Evolutionary conservation across 2,888 invertebrate species (phyloP).

Genomic region (Deroplatys truncata): DNA sequence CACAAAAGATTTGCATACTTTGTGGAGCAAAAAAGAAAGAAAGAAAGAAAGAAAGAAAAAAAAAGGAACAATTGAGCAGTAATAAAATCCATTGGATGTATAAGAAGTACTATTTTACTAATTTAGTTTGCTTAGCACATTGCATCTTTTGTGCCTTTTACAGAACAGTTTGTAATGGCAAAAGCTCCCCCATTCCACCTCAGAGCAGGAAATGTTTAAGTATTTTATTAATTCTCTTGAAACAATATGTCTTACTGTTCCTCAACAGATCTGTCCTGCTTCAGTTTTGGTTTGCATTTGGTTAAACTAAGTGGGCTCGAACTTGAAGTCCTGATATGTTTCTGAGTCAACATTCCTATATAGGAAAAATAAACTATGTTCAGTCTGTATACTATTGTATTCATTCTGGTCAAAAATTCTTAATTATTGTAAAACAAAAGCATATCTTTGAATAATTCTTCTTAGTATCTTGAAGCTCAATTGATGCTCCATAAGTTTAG

Average conservation of each 20-base stretch:
- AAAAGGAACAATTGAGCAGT: not conserved
- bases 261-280: slow-evolving; percentile 15
- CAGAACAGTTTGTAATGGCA: not conserved
- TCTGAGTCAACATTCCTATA: slow-evolving; percentile 30
- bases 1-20: not conserved
- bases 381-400: not conserved
- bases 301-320: slow-evolving; percentile 26
- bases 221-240: not conserved
- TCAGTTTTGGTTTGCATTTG: not conserved
- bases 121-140: not conserved
- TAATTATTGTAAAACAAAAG: not conserved
- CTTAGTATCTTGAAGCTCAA: not conserved
- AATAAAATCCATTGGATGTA: not conserved
- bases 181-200: not conserved
- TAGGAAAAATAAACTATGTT: slow-evolving; percentile 1
- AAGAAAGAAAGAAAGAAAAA: not conserved
- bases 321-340: slow-evolving; percentile 28
- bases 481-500: too few species aligned
- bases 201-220: not conserved
- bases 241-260: slow-evolving; percentile 19
- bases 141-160: not conserved
- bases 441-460: not conserved
- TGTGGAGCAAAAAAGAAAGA: not conserved
- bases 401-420: not conserved
- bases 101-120: not conserved